phyloP scores from a whole-genome alignment of 2,888 invertebrate genomes.

The Callyntrura sp. region DNA sequence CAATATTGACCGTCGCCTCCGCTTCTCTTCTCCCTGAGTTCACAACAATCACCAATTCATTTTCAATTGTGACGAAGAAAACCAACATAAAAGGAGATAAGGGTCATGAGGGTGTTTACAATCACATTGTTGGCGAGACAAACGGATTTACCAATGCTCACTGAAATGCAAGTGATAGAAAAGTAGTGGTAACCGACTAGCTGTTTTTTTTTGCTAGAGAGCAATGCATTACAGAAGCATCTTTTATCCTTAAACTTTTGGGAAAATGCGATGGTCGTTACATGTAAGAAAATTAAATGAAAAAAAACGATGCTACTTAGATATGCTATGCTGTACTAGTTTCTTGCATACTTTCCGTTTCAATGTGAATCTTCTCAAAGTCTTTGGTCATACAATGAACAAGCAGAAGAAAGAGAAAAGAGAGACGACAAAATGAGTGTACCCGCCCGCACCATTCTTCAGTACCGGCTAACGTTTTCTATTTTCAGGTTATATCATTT shows the following conservation, averaged over 20 bases:
- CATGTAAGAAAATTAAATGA: background rate
- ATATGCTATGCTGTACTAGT: background rate
- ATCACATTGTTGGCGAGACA: constrained; percentile 53
- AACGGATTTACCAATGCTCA: constrained; percentile 60
- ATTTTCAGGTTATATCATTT: constrained; percentile 17
- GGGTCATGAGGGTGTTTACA: constrained; percentile 73
- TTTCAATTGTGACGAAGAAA: constrained; percentile 47
- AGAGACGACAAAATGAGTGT: background rate
- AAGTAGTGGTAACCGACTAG: background rate
- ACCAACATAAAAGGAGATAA: constrained; percentile 37
- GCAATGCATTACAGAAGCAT: background rate
- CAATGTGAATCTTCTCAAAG: background rate
- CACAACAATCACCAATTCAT: constrained; percentile 39
- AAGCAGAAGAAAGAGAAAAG: no score
- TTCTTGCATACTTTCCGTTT: background rate
- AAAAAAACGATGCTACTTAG: background rate
- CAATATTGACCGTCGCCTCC: constrained; percentile 69
- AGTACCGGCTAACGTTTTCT: background rate
- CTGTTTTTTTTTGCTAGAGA: background rate
- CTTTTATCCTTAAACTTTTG: background rate
- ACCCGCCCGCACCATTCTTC: constrained; percentile 33
- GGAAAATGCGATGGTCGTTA: background rate
- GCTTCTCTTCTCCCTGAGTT: constrained; percentile 26
- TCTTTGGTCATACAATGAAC: background rate
- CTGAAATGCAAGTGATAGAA: constrained; percentile 52